These are phyloP conservation scores for Hozukius guyotensis DNA, from an alignment of 2,797 vertebrate species.

Conservation along the genomic window DNA sequence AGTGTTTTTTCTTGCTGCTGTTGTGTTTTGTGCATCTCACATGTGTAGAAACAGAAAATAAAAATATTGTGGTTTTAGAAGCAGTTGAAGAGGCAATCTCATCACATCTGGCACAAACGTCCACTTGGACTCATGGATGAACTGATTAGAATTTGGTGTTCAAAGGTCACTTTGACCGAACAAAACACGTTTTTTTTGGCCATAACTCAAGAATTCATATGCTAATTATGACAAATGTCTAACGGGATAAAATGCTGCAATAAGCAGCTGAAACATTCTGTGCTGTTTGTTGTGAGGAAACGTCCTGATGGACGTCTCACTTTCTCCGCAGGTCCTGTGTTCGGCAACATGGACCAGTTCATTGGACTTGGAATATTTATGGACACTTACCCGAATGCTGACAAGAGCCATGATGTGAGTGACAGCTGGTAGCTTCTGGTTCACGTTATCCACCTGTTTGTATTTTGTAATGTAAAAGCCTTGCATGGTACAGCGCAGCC, in stretches of 20 bases:
- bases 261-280: neutral
- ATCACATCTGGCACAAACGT: neutral
- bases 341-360: slow-evolving; percentile 94
- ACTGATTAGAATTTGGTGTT: neutral
- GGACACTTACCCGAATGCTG: slow-evolving; percentile 95
- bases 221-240: neutral
- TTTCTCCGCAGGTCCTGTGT: slow-evolving; percentile 87
- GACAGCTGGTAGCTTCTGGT: neutral
- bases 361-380: slow-evolving; percentile 92
- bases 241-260: neutral
- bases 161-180: neutral
- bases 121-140: neutral
- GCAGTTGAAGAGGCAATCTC: neutral
- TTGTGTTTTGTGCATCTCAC: too few relatives aligned
- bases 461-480: neutral
- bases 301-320: neutral
- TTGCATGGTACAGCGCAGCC: neutral
- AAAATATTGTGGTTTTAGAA: neutral
- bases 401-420: slow-evolving; percentile 93
- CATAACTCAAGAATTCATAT: neutral
- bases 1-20: accelerated
- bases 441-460: neutral
- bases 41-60: neutral
- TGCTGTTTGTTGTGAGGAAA: neutral
- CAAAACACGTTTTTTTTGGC: neutral